Evolutionary conservation across 2,888 invertebrate species (phyloP).

Genomic region (Chorisops tibialis): DNA sequence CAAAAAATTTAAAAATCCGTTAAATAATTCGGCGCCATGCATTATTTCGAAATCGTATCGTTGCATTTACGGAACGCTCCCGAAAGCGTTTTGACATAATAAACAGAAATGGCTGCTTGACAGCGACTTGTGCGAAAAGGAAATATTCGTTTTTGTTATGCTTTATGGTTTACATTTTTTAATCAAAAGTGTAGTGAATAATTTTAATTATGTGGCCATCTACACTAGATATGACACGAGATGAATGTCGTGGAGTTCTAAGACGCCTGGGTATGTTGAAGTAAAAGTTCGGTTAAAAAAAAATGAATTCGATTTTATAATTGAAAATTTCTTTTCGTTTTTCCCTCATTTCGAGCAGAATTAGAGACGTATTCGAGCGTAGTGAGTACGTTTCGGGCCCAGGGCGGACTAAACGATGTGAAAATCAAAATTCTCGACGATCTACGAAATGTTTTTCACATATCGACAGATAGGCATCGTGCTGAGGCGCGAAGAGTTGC

Average conservation of each 20-base stretch:
- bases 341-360: conserved; percentile 59
- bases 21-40: background rate
- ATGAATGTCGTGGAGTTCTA: conserved; percentile 84
- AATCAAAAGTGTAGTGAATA: conserved; percentile 25
- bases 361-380: conserved; percentile 88
- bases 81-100: conserved; percentile 34
- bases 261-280: conserved; percentile 71
- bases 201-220: conserved; percentile 58
- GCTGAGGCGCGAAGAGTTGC: conserved; percentile 89
- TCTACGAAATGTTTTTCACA: conserved; percentile 76
- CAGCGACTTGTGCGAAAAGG: conserved; percentile 30
- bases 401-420: conserved; percentile 80
- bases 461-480: conserved; percentile 85
- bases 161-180: conserved; percentile 28
- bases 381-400: conserved; percentile 87
- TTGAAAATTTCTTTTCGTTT: conserved; percentile 37
- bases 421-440: conserved; percentile 82
- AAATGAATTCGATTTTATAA: conserved; percentile 32
- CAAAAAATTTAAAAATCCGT: background rate
- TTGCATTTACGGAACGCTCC: conserved; percentile 23
- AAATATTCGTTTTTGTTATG: conserved; percentile 31
- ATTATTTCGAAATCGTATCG: too few relatives aligned
- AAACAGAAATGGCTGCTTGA: conserved; percentile 36
- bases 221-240: conserved; percentile 78
- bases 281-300: conserved; percentile 8